Conservation (phyloP, 2,888 invertebrate species). For the Chironomus riparius region DNA sequence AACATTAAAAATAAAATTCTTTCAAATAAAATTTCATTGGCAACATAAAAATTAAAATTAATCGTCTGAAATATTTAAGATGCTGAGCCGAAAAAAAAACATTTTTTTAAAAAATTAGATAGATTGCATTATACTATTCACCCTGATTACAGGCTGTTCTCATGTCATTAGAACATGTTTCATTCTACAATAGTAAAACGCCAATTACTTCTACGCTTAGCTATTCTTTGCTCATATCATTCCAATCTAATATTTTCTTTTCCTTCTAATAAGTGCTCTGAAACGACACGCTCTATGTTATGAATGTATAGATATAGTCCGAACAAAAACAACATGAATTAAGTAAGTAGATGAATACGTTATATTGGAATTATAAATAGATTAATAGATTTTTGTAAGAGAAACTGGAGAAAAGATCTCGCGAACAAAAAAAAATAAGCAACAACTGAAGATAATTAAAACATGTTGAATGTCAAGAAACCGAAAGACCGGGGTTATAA, state of each 20-base stretch:
- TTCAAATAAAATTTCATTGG: too few relatives aligned
- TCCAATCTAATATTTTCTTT: neutral
- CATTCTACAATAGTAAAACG: neutral
- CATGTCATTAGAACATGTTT: neutral
- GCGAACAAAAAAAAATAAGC: neutral
- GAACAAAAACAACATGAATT: neutral
- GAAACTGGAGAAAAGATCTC: neutral
- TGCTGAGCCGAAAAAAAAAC: neutral
- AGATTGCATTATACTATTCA: neutral
- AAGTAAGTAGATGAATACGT: neutral
- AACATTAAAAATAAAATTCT: too few relatives aligned
- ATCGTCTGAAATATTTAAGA: too few relatives aligned
- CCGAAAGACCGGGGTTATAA: neutral
- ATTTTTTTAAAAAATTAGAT: neutral
- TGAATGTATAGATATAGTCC: neutral
- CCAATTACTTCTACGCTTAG: neutral
- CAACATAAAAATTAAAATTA: too few relatives aligned
- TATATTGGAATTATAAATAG: neutral
- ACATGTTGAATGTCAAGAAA: neutral
- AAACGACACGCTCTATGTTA: neutral
- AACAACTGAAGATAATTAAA: constrained; percentile 2
- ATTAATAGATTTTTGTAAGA: neutral
- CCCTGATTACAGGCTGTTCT: neutral
- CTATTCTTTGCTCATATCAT: neutral
- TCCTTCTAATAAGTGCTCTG: neutral